A percentile compares a stretch with the other conserved stretches of the same genome.
Conservation (phyloP, 2,797 vertebrate genomes). For the Enteromius thamalakanensis region DNA sequence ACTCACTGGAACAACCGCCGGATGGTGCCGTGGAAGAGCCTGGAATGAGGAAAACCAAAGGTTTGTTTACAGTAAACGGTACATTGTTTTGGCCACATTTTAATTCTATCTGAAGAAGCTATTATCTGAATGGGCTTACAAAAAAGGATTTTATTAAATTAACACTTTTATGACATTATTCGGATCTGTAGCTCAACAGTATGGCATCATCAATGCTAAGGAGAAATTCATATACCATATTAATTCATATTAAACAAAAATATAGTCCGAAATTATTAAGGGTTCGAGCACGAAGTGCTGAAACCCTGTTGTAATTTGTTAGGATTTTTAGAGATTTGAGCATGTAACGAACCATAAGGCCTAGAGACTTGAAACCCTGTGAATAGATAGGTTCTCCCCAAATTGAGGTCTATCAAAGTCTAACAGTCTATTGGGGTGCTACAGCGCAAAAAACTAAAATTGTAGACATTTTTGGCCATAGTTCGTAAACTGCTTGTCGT, state of each 20-base stretch:
- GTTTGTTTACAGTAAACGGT: not conserved
- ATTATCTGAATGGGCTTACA: not conserved
- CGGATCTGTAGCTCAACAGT: not conserved
- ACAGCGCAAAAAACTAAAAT: too few relatives aligned
- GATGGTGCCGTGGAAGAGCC: conserved; percentile 56
- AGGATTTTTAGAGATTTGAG: too few relatives aligned
- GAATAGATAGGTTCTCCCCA: too few relatives aligned
- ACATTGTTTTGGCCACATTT: not conserved
- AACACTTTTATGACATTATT: not conserved
- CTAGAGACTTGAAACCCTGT: too few relatives aligned
- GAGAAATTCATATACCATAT: not conserved
- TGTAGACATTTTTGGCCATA: too few relatives aligned
- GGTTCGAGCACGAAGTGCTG: too few relatives aligned
- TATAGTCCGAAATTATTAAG: not conserved
- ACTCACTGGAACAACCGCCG: conserved; percentile 57
- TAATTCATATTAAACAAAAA: not conserved
- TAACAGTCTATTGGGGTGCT: too few relatives aligned
- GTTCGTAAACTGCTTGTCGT: too few relatives aligned
- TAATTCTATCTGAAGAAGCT: not conserved
- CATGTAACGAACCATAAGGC: too few relatives aligned
- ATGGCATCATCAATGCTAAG: not conserved
- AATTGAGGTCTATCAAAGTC: too few relatives aligned
- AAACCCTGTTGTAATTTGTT: too few relatives aligned
- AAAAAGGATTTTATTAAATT: not conserved
- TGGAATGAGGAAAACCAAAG: conserved; percentile 39